Conservation (phyloP, 2,797 vertebrate genomes). For the Catharus ustulatus region DNA sequence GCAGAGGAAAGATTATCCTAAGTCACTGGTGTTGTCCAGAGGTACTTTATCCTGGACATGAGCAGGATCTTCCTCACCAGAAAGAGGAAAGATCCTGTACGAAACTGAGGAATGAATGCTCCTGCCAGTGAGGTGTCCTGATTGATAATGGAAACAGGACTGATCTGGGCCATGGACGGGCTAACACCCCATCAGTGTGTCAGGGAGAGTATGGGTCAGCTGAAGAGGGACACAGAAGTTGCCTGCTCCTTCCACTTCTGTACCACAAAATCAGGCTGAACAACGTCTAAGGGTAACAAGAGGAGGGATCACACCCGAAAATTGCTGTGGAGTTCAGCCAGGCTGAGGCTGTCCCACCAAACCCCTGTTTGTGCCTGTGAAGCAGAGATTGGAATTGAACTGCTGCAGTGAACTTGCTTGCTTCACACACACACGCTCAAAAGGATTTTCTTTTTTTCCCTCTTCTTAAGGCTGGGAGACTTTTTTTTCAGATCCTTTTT, state of each 20-base stretch:
- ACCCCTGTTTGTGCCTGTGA: not conserved
- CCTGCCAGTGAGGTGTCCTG: not conserved
- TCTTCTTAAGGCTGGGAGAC: not conserved
- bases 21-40: not conserved
- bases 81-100: not conserved
- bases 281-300: not conserved
- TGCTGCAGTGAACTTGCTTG: not conserved
- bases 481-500: not conserved
- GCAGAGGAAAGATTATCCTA: not conserved
- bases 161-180: not conserved
- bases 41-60: not conserved
- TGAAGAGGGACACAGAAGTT: not conserved
- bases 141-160: not conserved
- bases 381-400: not conserved
- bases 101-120: not conserved
- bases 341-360: not conserved
- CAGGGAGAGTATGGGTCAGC: not conserved
- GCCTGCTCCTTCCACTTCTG: not conserved
- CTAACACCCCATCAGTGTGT: accelerated
- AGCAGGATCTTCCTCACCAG: not conserved
- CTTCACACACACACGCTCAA: not conserved
- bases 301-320: not conserved
- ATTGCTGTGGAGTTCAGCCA: not conserved
- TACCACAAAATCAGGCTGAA: not conserved
- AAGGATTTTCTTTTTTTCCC: not conserved